phyloP scores from a whole-genome alignment of 2,797 vertebrate species.

The Rousettus madagascariensis region DNA sequence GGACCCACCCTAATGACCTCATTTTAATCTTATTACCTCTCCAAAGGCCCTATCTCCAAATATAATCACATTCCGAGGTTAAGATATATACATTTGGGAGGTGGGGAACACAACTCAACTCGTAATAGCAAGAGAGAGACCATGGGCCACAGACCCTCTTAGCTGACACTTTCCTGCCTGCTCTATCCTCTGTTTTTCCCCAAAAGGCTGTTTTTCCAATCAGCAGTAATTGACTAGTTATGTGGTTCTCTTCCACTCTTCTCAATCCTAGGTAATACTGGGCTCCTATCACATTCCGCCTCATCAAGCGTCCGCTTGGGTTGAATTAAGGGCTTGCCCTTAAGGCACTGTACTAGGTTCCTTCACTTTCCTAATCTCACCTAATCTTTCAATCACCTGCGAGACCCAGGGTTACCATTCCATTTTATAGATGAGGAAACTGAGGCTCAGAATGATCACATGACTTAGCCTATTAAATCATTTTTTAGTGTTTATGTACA shows the following conservation, averaged over 20 bases:
- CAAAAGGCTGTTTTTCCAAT: neutral
- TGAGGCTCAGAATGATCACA: neutral
- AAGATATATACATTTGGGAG: neutral
- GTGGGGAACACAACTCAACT: neutral
- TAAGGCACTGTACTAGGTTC: neutral
- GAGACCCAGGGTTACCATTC: neutral
- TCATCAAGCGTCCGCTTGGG: neutral
- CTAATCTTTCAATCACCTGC: neutral
- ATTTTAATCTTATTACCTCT: neutral
- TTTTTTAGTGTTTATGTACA: too few relatives aligned
- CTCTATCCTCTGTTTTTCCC: neutral
- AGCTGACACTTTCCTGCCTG: neutral
- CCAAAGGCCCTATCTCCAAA: neutral
- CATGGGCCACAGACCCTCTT: neutral
- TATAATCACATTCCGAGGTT: neutral
- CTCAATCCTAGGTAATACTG: neutral
- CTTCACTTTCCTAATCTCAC: neutral
- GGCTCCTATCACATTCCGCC: neutral
- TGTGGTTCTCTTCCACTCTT: neutral
- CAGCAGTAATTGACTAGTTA: neutral
- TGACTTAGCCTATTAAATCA: neutral
- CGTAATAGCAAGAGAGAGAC: neutral
- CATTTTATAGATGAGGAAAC: neutral
- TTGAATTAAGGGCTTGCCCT: neutral
- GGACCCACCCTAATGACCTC: neutral